Base-by-base conservation (phyloP, 2,797 vertebrate species). In the Sciurus vulgaris region DNA sequence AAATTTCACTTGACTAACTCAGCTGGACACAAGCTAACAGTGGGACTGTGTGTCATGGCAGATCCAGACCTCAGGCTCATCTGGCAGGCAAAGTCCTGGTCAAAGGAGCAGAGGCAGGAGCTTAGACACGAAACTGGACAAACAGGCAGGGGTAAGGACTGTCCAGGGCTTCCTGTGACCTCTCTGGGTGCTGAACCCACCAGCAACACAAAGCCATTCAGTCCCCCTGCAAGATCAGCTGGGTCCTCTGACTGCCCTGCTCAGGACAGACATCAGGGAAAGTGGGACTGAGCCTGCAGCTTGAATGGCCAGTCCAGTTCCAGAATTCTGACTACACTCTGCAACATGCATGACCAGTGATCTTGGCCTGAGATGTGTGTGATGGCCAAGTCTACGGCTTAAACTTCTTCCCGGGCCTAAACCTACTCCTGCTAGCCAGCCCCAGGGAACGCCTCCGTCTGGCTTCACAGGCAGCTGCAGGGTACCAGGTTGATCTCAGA, bases 161-260 rank as follows among this genome's bases (percentile, higher is more conserved):
- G 6, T 70, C 79, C 74, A 77, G 76, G 38, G 24, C 47, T 83
- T 67, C 22, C 61, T 11, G 1, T 17, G 67, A 22, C 15, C 63
- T 89, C 33, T 2, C 17, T 44, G 7, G 56, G 44, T 51, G 44
- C 47, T 51, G 24, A 38, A 20, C 38, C 78, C 38, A 33, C 51
- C 24, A 85, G 20, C 24, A 77, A n/a, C 67, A 6, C 38, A 7
- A 73, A 73, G n/a, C 51, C 70, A 67, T 59, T 5, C 8, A 2
- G n/a, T 6, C 13, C 3, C 28, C 3, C 0, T 15, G 5, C 28
- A 72, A n/a, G n/a, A 12, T 72, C 24, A 1, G 28, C 14, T 13
- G 30, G 56, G 38, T 47, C 41, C 28, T 77, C 54, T 10, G 33
- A 70, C 70, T 69, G 11, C 2, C n/a, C 26, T 8, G 38, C 12